Base-by-base conservation (phyloP, 2,113 vertebrate genomes). In the Campylomormyrus tamandua region DNA sequence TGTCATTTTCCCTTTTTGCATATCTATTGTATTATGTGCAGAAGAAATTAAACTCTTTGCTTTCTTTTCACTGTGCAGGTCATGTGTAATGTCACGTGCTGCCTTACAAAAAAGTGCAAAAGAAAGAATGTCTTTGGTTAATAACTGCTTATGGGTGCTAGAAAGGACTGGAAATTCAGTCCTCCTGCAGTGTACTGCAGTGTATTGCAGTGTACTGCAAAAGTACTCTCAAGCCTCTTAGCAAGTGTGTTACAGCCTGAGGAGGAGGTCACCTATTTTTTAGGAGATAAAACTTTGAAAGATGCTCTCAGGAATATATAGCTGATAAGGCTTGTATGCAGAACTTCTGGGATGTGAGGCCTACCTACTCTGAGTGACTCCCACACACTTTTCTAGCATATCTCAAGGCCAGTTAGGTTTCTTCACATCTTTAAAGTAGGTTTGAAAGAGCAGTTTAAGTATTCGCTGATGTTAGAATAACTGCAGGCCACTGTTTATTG, bases 401-500 rank as follows among this genome's bases (percentile, higher is more conserved):
- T 89, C 88, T 84, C 66, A 90, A 91, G 91, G 92, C 89, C 50
- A 77, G 88, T 42, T 66, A 90, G 90, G 87, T 31, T 27, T 85
- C 39, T 48, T 58, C 42, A 85, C 49, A 50, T 42, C 15, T 53
- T 90, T 77, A 31, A 91, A 84, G 90, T 89, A 49, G 19, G 53
- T 50, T 24, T 10, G 50, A 90, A 85, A 35, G 24, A 87, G 50
- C 48, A 87, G 89, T 90, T 87, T 45, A 35, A 87, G 45, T 58
- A 62, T 83, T 90, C 87, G 45, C 58, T 70, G 48, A 24, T 39
- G 58, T 5, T 87, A 88, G 17, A 89, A 39, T 56, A 42, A 27
- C 58, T 19, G 49, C 48, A 87, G 66, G 90, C 50, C 90, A 87
- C 87, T 91, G 87, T 77, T 89, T 94, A 95, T 94, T 92, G 94